phyloP scores from a whole-genome alignment of 2,113 vertebrate genomes.

The Callipepla californica region DNA sequence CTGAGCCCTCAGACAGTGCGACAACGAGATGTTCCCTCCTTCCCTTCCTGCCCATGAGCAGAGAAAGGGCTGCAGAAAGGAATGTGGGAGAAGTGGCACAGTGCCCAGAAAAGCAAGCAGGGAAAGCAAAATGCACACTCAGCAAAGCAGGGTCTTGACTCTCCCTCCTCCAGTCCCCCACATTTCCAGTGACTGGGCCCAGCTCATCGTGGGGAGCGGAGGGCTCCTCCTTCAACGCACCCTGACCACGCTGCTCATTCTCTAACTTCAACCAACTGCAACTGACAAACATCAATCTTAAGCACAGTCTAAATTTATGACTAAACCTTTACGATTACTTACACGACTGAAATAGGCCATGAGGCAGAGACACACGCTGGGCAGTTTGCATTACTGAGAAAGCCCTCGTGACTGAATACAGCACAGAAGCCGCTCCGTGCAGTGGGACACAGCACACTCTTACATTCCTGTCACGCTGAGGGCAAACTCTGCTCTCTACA shows the following conservation, averaged over 20 bases:
- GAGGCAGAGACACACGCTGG: not conserved
- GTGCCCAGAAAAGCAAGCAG: slow-evolving; percentile 5
- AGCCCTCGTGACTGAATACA: not conserved
- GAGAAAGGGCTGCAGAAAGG: not conserved
- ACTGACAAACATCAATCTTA: not conserved
- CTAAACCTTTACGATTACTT: not conserved
- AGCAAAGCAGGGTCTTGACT: not conserved
- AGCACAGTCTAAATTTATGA: not conserved
- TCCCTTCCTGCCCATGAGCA: not conserved
- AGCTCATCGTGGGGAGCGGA: not conserved
- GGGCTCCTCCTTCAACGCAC: not conserved
- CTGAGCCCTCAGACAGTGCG: not conserved
- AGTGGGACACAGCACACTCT: not conserved
- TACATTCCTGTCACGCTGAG: not conserved
- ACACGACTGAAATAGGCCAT: not conserved
- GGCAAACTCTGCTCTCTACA: not conserved
- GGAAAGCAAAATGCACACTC: not conserved
- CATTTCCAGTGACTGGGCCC: not conserved
- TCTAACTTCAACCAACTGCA: not conserved
- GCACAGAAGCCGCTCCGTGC: not conserved
- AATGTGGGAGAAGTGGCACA: not conserved
- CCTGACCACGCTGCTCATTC: not conserved
- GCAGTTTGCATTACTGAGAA: not conserved
- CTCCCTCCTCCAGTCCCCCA: not conserved
- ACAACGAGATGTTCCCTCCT: not conserved